Evolutionary conservation across 2,888 invertebrate species (phyloP), one percentile per base, ranked within the genome.

Genomic region (Aphelenchoides bicaudatus): DNA sequence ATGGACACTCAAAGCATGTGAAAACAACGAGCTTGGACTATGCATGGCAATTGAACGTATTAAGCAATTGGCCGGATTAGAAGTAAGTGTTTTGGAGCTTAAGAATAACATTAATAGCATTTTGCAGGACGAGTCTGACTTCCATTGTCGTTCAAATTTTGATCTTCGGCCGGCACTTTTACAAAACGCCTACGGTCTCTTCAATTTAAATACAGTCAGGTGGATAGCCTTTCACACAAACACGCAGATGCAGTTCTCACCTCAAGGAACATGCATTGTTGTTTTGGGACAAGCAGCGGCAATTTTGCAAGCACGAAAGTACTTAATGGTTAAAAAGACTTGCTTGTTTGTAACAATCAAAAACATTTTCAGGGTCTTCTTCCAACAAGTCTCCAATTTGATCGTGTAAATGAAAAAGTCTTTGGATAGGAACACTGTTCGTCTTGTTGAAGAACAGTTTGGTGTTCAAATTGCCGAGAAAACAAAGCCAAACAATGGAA

Each of bases 221-320:
- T 65, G 67, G 68, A 65, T 65, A 23, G 65, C 65, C 23, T 38
- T 61, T 46, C 53, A 62, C 19, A 65, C 65, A 30, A 69, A 65
- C 49, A 65, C 65, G 4, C 67, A 68, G 37, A 65, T 65, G 28
- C 68, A 69, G 19, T 54, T 69, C 34, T 61, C 60, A 25, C 50
- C 55, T 1, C 67, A 66, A 1, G 72, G 67, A 6, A 49, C 57
- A 25, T 66, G 37, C 6, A 53, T 73, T 19, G 52, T 61, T 3
- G 47, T 73, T n/a, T 47, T 64, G 31, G 72, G 72, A 25, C 56
- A 63, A 5, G 61, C 67, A 4, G 39, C 49, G 19, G 65, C 62
- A 37, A 66, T 73, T 13, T 39, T 73, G 16, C 49, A 58, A 13
- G 63, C 68, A 16, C 51, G 70, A 39, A 66, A 65, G 46, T 59